phyloP scores from a whole-genome alignment of 2,797 vertebrate species.

The Catostomus latipinnis region DNA sequence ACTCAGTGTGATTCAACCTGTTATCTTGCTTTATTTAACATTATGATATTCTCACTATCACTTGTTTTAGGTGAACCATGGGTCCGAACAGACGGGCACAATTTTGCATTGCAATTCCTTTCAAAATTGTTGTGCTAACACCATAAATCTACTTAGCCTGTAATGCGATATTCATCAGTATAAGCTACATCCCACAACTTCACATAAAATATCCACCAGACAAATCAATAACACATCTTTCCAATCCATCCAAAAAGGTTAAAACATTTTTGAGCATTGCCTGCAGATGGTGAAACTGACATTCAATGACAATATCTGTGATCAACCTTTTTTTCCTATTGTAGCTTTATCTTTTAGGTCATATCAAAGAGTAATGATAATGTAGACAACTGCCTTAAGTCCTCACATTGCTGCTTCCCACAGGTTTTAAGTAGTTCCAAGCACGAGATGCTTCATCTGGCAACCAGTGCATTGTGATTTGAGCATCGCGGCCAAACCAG shows the following conservation, averaged over 20 bases:
- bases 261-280: neutral
- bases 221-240: neutral
- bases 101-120: neutral
- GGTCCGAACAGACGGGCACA: neutral
- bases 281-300: neutral
- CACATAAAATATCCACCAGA: neutral
- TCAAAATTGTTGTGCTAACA: neutral
- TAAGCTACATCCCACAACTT: neutral
- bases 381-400: neutral
- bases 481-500: neutral
- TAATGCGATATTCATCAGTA: neutral
- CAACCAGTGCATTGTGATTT: neutral
- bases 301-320: neutral
- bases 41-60: neutral
- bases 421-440: neutral
- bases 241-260: neutral
- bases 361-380: neutral
- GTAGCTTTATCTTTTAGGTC: neutral
- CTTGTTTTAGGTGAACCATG: neutral
- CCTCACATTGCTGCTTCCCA: neutral
- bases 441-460: neutral
- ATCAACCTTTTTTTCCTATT: neutral
- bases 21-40: constrained; percentile 2
- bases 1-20: constrained; percentile 9
- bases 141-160: neutral